These are phyloP conservation scores for Chaetodon auriga DNA, from an alignment of 2,113 vertebrate genomes.

Conservation along the genomic window DNA sequence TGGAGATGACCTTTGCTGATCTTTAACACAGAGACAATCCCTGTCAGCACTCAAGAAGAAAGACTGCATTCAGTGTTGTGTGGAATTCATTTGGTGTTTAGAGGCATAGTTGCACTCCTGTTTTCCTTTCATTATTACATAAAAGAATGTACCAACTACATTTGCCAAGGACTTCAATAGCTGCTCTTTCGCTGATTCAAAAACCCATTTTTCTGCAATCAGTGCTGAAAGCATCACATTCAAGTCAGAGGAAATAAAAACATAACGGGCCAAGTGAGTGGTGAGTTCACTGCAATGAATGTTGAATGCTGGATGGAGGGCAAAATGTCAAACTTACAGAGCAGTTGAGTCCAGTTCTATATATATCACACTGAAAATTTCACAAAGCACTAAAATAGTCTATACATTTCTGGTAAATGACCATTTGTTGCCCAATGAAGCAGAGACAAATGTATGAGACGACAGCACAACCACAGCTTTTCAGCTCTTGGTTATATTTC, in stretches of 20 bases:
- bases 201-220: constrained; percentile 29
- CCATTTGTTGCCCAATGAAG: background rate
- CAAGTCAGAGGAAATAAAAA: constrained; percentile 34
- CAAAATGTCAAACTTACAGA: constrained; percentile 49
- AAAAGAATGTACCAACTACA: background rate
- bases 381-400: background rate
- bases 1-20: constrained; percentile 29
- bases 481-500: constrained; percentile 12
- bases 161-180: constrained; percentile 6
- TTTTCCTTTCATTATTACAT: constrained; percentile 25
- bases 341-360: background rate
- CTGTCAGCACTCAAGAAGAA: constrained; percentile 16
- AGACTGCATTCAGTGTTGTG: constrained; percentile 12
- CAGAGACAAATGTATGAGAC: background rate
- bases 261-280: background rate
- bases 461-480: background rate
- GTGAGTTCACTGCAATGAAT: constrained; percentile 24
- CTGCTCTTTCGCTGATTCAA: constrained; percentile 28
- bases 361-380: constrained; percentile 1
- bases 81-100: constrained; percentile 18
- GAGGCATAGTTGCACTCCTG: background rate
- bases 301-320: constrained; percentile 21
- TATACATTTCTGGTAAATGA: background rate
- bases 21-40: constrained; percentile 19
- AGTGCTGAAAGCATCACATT: constrained; percentile 30